phyloP scores from a whole-genome alignment of 92 coral and sea anemone species.

The Epizoanthus fatuus region DNA sequence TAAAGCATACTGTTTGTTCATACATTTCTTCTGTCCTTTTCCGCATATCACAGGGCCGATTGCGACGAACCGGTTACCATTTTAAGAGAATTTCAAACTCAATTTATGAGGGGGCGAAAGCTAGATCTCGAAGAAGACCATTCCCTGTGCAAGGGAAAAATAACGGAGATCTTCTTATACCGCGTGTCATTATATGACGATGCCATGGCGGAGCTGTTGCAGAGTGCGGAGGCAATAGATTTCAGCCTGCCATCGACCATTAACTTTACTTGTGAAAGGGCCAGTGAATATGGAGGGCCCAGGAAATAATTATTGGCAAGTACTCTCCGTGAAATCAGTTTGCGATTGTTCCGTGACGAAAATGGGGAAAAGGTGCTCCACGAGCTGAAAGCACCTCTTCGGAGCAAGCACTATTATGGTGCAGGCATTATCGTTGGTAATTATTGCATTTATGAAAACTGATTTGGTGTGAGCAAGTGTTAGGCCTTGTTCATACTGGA shows the following conservation, averaged over 20 bases:
- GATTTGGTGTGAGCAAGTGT: background rate
- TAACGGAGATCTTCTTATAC: constrained; percentile 59
- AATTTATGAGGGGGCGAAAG: constrained; percentile 55
- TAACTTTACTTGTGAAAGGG: constrained; percentile 58
- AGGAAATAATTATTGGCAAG: constrained; percentile 62
- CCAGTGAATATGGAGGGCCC: constrained; percentile 68
- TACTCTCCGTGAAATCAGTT: constrained; percentile 40
- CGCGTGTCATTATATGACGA: constrained; percentile 36
- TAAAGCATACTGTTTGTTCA: too few relatives aligned
- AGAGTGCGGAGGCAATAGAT: constrained; percentile 7
- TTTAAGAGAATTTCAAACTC: constrained; percentile 34
- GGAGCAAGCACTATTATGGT: constrained; percentile 41
- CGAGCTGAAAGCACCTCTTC: constrained; percentile 3
- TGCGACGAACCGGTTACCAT: constrained; percentile 60
- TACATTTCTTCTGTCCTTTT: background rate
- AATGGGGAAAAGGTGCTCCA: constrained; percentile 4
- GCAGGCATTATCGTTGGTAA: constrained; percentile 69
- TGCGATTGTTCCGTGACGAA: constrained; percentile 40
- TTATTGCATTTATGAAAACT: background rate
- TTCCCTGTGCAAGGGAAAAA: constrained; percentile 35
- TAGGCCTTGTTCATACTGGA: background rate
- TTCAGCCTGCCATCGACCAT: constrained; percentile 59
- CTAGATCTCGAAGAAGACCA: constrained; percentile 54
- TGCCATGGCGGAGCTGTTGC: constrained; percentile 58
- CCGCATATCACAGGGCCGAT: constrained; percentile 29